phyloP scores from a whole-genome alignment of 2,888 invertebrate genomes.

The Germaria angustata region DNA sequence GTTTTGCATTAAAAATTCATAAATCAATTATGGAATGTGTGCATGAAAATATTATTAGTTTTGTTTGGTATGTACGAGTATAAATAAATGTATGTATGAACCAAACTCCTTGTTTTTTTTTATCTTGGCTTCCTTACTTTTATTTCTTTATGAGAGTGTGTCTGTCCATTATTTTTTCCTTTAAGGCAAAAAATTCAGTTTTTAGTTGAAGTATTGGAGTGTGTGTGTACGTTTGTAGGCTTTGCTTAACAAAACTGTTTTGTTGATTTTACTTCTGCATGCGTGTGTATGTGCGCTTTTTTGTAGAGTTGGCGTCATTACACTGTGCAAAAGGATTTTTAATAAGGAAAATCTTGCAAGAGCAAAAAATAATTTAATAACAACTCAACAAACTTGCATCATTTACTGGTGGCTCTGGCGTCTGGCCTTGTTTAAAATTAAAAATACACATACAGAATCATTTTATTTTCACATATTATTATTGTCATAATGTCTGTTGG shows the following conservation, averaged over 20 bases:
- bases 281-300: background rate
- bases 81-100: too few species aligned
- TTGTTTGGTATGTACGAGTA: conserved; percentile 56
- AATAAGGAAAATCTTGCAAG: conserved; percentile 57
- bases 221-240: conserved; percentile 7
- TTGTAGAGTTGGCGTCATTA: conserved; percentile 61
- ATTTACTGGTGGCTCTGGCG: conserved; percentile 63
- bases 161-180: conserved; percentile 26
- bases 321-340: conserved; percentile 54
- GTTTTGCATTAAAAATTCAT: conserved; percentile 79
- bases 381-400: conserved; percentile 27
- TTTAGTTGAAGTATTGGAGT: background rate
- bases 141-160: conserved; percentile 38
- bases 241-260: conserved; percentile 13
- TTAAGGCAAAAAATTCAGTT: conserved; percentile 31
- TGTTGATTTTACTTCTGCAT: background rate
- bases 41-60: conserved; percentile 73
- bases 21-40: conserved; percentile 79
- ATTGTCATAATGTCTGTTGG: conserved; percentile 39
- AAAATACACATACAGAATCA: conserved; percentile 3
- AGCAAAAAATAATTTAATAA: conserved; percentile 14
- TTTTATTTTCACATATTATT: conserved; percentile 1
- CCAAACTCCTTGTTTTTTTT: background rate
- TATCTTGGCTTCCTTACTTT: conserved; percentile 69
- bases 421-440: conserved; percentile 61